These are phyloP conservation scores for Xiphophorus maculatus DNA, from an alignment of 2,113 vertebrate species.

Conservation along the genomic window DNA sequence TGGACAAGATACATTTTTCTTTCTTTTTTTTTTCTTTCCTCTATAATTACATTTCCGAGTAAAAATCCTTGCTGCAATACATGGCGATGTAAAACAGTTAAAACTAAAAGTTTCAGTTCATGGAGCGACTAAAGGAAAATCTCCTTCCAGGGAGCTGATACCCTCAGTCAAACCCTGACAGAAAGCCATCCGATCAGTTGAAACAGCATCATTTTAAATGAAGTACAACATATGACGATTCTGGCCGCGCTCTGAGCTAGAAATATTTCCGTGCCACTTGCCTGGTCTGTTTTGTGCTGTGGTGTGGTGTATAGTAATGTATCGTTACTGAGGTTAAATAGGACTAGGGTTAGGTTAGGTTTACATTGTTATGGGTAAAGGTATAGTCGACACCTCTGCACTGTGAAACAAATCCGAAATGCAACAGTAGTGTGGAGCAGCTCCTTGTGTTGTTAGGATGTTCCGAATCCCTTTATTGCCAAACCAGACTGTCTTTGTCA, in stretches of 20 bases:
- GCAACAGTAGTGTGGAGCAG: slow-evolving; percentile 57
- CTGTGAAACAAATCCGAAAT: slow-evolving; percentile 42
- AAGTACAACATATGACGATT: neutral
- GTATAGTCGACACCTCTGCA: slow-evolving; percentile 55
- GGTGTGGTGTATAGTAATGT: slow-evolving; percentile 67
- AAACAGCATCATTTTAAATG: neutral
- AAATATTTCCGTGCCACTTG: slow-evolving; percentile 33
- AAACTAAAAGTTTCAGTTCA: neutral
- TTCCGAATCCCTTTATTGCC: slow-evolving; percentile 48
- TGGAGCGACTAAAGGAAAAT: neutral
- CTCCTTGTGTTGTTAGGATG: slow-evolving; percentile 39
- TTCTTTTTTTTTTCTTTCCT: neutral
- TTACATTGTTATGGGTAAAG: slow-evolving; percentile 27
- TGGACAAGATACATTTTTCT: too few species aligned
- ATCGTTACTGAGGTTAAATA: slow-evolving; percentile 46
- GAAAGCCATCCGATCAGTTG: too few species aligned
- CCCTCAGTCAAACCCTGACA: neutral
- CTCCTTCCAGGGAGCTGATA: neutral
- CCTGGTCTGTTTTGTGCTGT: slow-evolving; percentile 58
- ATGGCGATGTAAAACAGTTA: neutral
- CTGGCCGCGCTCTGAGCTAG: slow-evolving; percentile 10
- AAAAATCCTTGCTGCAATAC: neutral
- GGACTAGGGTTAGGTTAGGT: slow-evolving; percentile 52
- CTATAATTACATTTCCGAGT: neutral
- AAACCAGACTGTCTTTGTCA: slow-evolving; percentile 40